Conservation (phyloP, 2,113 vertebrate species). For the Trematomus loennbergii region DNA sequence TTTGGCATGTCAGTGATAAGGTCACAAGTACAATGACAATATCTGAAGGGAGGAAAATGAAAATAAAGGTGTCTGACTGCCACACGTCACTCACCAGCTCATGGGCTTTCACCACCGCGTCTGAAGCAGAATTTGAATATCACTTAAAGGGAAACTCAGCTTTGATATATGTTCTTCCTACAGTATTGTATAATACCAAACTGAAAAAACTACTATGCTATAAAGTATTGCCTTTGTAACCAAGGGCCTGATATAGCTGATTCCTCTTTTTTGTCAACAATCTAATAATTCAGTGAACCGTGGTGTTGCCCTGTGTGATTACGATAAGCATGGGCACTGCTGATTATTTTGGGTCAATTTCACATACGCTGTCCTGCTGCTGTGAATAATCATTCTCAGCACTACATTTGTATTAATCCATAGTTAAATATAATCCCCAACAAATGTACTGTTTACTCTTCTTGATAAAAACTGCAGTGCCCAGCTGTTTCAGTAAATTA, state of each 20-base stretch:
- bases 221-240: neutral
- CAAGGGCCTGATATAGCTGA: neutral
- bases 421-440: neutral
- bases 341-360: neutral
- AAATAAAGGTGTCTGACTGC: neutral
- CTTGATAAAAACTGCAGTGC: neutral
- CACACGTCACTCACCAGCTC: conserved; percentile 16
- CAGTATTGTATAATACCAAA: neutral
- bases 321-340: neutral
- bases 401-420: neutral
- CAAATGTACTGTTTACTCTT: neutral
- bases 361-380: neutral
- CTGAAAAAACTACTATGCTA: neutral
- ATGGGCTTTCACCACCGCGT: neutral
- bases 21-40: conserved; percentile 59
- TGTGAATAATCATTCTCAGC: neutral
- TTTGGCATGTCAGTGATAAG: conserved; percentile 66
- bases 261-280: neutral
- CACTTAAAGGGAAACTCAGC: neutral
- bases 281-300: neutral
- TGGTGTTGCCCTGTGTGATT: neutral
- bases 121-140: neutral
- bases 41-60: conserved; percentile 2
- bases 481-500: neutral
- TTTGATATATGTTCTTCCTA: neutral